A percentile compares a stretch with the other conserved stretches of the same genome.
phyloP scores from a whole-genome alignment of 2,797 vertebrate genomes.

The Nyctalus aviator region DNA sequence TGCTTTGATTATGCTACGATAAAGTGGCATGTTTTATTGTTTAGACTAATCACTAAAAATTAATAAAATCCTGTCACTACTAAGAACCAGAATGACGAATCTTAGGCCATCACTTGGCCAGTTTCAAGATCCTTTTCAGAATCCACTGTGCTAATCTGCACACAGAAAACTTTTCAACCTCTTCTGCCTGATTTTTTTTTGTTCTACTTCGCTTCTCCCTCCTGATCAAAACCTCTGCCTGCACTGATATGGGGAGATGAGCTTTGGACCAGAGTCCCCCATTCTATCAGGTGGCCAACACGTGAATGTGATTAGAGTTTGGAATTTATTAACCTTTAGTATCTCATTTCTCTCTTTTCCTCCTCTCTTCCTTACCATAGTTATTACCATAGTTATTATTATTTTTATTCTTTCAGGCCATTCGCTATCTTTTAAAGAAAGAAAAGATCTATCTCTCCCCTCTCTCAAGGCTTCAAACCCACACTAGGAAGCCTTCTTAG shows the following conservation, averaged over 20 bases:
- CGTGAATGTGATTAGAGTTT: background rate
- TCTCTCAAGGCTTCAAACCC: background rate
- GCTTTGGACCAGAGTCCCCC: background rate
- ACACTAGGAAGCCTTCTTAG: background rate
- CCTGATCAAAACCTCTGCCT: background rate
- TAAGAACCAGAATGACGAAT: background rate
- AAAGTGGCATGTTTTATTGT: background rate
- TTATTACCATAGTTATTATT: background rate
- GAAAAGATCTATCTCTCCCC: background rate
- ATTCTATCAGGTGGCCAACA: background rate
- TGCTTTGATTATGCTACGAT: background rate
- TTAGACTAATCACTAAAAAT: conserved; percentile 8
- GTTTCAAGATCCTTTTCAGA: background rate
- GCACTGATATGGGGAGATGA: background rate
- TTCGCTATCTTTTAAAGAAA: background rate
- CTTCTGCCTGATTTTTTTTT: background rate
- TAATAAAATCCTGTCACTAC: background rate
- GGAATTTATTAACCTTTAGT: background rate
- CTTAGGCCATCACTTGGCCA: background rate
- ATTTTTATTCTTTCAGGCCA: background rate
- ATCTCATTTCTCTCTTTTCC: background rate
- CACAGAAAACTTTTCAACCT: background rate
- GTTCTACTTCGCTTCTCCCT: background rate
- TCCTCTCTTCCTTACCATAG: background rate
- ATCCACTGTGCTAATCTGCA: background rate